phyloP scores from a whole-genome alignment of 1,140 invertebrate species.

The Leptonema lineaticorne region DNA sequence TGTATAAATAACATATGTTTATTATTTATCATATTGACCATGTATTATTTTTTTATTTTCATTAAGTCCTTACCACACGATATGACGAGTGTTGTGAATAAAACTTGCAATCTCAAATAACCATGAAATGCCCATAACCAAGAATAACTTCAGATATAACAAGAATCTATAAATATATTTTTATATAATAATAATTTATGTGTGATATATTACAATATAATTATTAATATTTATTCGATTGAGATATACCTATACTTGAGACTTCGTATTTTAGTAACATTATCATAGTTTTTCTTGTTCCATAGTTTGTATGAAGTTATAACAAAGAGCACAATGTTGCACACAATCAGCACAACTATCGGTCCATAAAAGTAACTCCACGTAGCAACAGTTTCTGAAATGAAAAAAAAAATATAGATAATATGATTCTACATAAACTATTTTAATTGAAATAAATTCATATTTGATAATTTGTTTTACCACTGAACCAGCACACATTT shows the following conservation, averaged over 20 bases:
- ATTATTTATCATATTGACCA: not conserved
- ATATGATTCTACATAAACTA: too few species aligned
- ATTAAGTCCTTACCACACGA: conserved; percentile 53
- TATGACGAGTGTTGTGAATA: conserved; percentile 48
- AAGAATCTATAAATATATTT: conserved; percentile 64
- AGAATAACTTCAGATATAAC: conserved; percentile 68
- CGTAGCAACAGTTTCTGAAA: conserved; percentile 43
- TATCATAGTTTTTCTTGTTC: conserved; percentile 54
- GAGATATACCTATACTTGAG: conserved; percentile 59
- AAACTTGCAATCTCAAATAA: conserved; percentile 64
- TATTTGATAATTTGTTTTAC: too few species aligned
- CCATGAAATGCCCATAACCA: conserved; percentile 75
- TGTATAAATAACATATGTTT: too few species aligned
- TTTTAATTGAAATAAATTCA: too few species aligned
- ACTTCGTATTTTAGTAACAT: conserved; percentile 55
- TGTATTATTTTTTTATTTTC: not conserved
- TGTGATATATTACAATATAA: conserved; percentile 12
- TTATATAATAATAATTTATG: too few species aligned
- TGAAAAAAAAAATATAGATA: not conserved
- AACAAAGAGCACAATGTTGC: conserved; percentile 61
- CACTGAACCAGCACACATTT: conserved; percentile 62
- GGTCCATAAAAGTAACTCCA: conserved; percentile 70
- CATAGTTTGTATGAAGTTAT: conserved; percentile 59
- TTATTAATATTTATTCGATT: not conserved
- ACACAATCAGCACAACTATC: conserved; percentile 56